Conservation (phyloP, 2,888 invertebrate genomes). For the Phyto melanocephala region DNA sequence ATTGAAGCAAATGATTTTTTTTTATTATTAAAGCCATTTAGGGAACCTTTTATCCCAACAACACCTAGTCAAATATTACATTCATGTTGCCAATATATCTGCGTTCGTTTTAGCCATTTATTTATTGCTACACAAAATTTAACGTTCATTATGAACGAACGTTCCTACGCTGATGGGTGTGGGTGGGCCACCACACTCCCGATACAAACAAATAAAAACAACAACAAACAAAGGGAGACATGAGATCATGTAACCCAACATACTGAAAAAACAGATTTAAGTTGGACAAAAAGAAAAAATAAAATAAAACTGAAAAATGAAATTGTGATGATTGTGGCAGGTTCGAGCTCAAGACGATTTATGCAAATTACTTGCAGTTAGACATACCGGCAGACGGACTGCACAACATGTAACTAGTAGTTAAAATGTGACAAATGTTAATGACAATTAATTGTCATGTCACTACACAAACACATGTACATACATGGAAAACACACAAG, state of each 20-base stretch:
- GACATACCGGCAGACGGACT: constrained; percentile 3
- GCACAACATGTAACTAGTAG: not conserved
- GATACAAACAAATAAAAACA: not conserved
- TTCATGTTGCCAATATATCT: no score
- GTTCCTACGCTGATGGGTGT: constrained; percentile 32
- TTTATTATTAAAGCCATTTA: no score
- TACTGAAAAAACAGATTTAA: not conserved
- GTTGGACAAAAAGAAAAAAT: no score
- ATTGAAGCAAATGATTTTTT: no score
- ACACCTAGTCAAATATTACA: no score
- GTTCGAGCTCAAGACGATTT: constrained; percentile 45
- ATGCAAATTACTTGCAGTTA: constrained; percentile 34
- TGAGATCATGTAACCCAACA: not conserved
- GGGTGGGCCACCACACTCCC: constrained; percentile 52
- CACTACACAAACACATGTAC: not conserved
- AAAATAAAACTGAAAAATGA: not conserved
- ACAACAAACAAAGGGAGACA: constrained; percentile 12
- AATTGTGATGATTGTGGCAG: constrained; percentile 48
- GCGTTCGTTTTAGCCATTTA: constrained; percentile 28
- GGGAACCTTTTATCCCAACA: no score
- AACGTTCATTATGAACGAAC: constrained; percentile 46
- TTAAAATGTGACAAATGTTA: constrained; percentile 42
- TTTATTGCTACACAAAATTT: constrained; percentile 54
- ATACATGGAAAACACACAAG: not conserved
- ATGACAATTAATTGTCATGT: constrained; percentile 50